Evolutionary conservation across 2,888 invertebrate genomes (phyloP), one percentile per base, ranked within the genome.

Genomic region (Tetragonula carbonaria): DNA sequence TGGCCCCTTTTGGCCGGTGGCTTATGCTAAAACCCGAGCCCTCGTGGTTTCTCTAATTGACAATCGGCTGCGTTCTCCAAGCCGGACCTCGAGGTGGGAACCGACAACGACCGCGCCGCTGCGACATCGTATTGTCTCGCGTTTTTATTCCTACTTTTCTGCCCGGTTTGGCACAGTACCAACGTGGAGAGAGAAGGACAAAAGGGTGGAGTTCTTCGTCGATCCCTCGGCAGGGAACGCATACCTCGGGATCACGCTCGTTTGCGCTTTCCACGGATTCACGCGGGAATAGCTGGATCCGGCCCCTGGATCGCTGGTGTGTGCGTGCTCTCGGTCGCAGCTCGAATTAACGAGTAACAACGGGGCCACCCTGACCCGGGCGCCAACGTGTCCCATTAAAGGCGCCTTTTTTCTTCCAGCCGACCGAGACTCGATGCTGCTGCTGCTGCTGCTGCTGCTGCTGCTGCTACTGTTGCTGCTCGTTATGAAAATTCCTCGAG

Each of bases 11-110:
- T 70, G 70, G 77, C 53, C 66, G 59, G 92, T 91, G 93, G 90
- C 87, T 92, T 93, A 93, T 92, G 92, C 92, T 91, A 91, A 91
- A 86, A 86, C 86, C 86, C 88, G 81, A 80, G 82, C 83, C 89
- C 89, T 87, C 88, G 88, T 91, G 91, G 92, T 94, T 94, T 94
- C 94, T 94, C 93, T 94, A 94, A 94, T 94, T 94, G 94, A 94
- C 94, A 93, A 94, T 93, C 89, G 89, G 82, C 75, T 80, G 88
- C 88, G 87, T 72, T 84, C 88, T 63, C 73, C 70, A n/a, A 38
- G 11, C 68, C 4, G 8, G 21, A 33, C 38, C 71, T 87, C 88
- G 88, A 93, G 94, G 94, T 94, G 94, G 94, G 93, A 94, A 94
- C 92, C 93, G 82, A 94, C 94, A 93, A 92, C 90, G 92, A 85